Conservation (phyloP, 2,888 invertebrate species). For the Acrobasis repandana region DNA sequence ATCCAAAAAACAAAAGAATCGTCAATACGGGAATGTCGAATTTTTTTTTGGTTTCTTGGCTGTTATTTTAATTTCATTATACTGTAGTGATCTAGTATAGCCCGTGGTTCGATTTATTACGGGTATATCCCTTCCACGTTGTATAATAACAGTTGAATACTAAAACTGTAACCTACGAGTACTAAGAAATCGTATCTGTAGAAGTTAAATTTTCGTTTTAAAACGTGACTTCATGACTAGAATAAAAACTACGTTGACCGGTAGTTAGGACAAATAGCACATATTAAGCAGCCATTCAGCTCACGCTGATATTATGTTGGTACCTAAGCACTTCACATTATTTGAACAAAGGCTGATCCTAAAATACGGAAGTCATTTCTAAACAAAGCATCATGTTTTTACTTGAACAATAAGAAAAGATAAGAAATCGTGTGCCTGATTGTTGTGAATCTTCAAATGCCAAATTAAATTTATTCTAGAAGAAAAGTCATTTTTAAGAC, state of each 20-base stretch:
- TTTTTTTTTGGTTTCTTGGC: no score
- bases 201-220: constrained; percentile 1
- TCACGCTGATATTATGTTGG: neutral
- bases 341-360: neutral
- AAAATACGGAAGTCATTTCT: neutral
- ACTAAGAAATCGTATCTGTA: neutral
- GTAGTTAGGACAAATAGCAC: constrained; percentile 12
- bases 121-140: no score
- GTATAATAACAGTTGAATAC: no score
- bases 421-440: neutral
- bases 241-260: neutral
- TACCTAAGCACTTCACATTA: no score
- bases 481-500: constrained; percentile 7
- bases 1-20: no score
- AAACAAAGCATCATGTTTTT: neutral
- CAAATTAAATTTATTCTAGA: neutral
- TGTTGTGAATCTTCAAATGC: neutral
- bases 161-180: no score
- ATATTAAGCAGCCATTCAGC: constrained; percentile 25
- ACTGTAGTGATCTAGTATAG: no score
- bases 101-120: no score
- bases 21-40: no score
- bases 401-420: neutral
- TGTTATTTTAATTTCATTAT: no score
- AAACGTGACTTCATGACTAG: neutral